Base-by-base conservation (phyloP, 2,888 invertebrate genomes). In the Trimorus sp. region DNA sequence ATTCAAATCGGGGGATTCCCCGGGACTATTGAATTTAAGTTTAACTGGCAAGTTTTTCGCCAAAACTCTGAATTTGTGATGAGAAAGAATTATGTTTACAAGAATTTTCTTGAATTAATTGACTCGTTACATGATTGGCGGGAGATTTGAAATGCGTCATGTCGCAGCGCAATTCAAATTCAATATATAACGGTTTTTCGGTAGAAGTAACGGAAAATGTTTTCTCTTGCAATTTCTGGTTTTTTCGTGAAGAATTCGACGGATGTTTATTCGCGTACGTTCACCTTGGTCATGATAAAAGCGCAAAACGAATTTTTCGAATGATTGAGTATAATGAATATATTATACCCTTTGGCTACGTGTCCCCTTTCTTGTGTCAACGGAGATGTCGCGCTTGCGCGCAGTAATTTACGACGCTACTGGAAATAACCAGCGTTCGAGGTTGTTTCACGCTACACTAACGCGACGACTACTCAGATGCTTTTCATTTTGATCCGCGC, bases 241-340 rank as follows among this genome's bases (percentile, higher is more conserved):
- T 26, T 26, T 26, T 26, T 4, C 1, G 26, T 26, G 12, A 70
- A 75, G 74, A 79, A 79, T 79, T 26, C 59, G 36, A 42, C 37
- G 16, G 65, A 63, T 65, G 53, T 49, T 63, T 59, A 8, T 8
- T 42, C 40, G 37, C 37, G 81, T 73, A 16, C 77, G 42, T 78
- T 82, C 74, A 82, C 82, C 82, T 74, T 53, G 14, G 42, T 45
- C 53, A 65, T 73, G 63, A 82, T 74, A 82, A 78, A 78, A 76
- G 71, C 45, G 73, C 78, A 79, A 79, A 65, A 70, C 71, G 71
- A 79, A 73, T 71, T 59, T 79, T 79, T 69, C 75, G 71, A 79
- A 79, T 79, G 83, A 78, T 77, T 73, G 79, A 76, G 83, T 76
- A 40, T 83, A 79, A 83, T 83, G 79, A 80, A 83, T 83, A 79